phyloP scores from a whole-genome alignment of 1,140 invertebrate species.

The Brevipalpus yothersi region DNA sequence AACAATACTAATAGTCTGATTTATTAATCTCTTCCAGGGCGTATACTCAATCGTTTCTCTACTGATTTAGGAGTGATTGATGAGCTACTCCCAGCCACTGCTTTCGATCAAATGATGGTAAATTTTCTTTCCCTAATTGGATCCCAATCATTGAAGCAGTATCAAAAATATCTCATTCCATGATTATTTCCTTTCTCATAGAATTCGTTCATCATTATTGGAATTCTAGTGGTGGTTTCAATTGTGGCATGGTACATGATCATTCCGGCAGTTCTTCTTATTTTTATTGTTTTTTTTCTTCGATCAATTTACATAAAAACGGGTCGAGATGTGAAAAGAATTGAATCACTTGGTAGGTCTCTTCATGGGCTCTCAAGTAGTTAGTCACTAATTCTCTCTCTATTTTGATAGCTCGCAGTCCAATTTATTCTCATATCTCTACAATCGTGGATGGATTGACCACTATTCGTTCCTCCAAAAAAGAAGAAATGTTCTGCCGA shows the following conservation, averaged over 20 bases:
- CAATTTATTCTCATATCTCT: conserved; percentile 26
- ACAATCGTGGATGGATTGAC: conserved; percentile 23
- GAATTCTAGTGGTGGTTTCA: conserved; percentile 1
- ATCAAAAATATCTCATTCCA: conserved; percentile 9
- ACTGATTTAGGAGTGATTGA: conserved; percentile 11
- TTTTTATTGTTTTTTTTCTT: conserved; percentile 42
- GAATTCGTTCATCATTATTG: neutral
- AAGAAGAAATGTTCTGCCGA: conserved; percentile 33
- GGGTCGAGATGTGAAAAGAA: conserved; percentile 55
- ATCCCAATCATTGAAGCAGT: neutral
- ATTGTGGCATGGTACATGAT: conserved; percentile 20
- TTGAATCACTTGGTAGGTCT: conserved; percentile 55
- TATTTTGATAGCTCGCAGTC: conserved; percentile 14
- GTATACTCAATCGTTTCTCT: conserved; percentile 12
- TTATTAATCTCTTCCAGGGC: conserved; percentile 33
- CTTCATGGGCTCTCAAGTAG: no score
- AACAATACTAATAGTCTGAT: conserved; percentile 26
- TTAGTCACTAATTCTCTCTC: no score
- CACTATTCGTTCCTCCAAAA: conserved; percentile 22
- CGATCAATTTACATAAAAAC: conserved; percentile 53
- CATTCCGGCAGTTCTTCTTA: conserved; percentile 39
- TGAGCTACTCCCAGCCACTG: conserved; percentile 35
- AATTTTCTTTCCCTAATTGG: neutral
- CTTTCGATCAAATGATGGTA: conserved; percentile 26
- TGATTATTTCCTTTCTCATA: conserved; percentile 40